These are phyloP conservation scores for Ciconia nigra DNA, from an alignment of 2,797 vertebrate genomes.

Conservation along the genomic window DNA sequence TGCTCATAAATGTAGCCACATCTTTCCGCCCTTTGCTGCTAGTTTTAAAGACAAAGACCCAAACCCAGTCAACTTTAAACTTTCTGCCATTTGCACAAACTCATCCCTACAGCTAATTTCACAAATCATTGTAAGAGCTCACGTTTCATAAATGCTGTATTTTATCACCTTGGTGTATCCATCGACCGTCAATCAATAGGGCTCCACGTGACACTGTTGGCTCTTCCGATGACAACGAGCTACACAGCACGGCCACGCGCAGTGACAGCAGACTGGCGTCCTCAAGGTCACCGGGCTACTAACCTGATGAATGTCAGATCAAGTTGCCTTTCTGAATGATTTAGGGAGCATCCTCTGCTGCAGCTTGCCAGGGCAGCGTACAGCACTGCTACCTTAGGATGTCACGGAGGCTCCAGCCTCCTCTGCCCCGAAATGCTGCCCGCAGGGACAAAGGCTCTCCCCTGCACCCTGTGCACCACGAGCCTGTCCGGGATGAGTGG, in stretches of 20 bases:
- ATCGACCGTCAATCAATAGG: not conserved
- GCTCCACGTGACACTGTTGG: not conserved
- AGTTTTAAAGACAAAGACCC: not conserved
- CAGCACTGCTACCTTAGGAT: not conserved
- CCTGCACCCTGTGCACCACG: fast-evolving
- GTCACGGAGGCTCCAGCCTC: not conserved
- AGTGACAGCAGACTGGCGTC: not conserved
- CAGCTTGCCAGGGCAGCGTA: not conserved
- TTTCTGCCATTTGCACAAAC: not conserved
- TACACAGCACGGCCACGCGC: not conserved
- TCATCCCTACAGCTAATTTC: not conserved
- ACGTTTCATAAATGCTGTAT: not conserved
- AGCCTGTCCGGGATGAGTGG: not conserved
- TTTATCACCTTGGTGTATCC: not conserved
- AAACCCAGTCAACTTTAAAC: not conserved
- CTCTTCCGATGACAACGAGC: not conserved
- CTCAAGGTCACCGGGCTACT: conserved; percentile 22
- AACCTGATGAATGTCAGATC: conserved; percentile 46
- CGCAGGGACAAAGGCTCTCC: not conserved
- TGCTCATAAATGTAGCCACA: not conserved
- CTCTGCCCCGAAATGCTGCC: not conserved
- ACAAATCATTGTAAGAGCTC: not conserved
- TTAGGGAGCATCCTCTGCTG: conserved; percentile 33
- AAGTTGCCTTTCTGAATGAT: conserved; percentile 62
- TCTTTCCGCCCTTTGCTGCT: not conserved